Conservation (phyloP, 1,140 invertebrate species). For the Drosophila insularis region DNA sequence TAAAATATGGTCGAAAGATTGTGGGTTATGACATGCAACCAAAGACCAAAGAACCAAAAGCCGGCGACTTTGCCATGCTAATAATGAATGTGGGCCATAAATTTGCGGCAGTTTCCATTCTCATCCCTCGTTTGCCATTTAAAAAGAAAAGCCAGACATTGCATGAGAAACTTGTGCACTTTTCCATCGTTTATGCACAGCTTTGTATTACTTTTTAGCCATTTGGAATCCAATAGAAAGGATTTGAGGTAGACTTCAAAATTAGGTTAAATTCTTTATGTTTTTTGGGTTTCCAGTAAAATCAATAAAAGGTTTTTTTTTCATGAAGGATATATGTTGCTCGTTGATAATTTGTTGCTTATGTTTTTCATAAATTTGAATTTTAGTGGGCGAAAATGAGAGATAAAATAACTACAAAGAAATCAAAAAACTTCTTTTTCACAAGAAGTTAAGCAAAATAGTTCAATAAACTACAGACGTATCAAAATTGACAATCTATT, state of each 20-base stretch:
- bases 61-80: slow-evolving; percentile 3
- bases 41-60: neutral
- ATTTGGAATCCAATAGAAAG: neutral
- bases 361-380: too few relatives aligned
- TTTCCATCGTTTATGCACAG: slow-evolving; percentile 9
- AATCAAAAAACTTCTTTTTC: too few relatives aligned
- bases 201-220: neutral
- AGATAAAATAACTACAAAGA: too few relatives aligned
- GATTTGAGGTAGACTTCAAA: neutral
- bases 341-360: too few relatives aligned
- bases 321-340: too few relatives aligned
- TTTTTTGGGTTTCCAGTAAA: neutral
- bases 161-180: neutral
- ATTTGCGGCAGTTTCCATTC: slow-evolving; percentile 2
- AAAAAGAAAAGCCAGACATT: neutral
- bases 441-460: too few relatives aligned
- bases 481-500: too few relatives aligned
- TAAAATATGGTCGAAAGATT: slow-evolving; percentile 6
- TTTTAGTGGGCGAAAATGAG: too few relatives aligned
- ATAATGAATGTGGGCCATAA: slow-evolving; percentile 16
- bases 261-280: neutral
- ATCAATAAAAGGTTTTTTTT: too few relatives aligned
- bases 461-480: too few relatives aligned
- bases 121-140: neutral
- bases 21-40: slow-evolving; percentile 17